phyloP scores from a whole-genome alignment of 2,113 vertebrate genomes.

The Lepisosteus oculatus region DNA sequence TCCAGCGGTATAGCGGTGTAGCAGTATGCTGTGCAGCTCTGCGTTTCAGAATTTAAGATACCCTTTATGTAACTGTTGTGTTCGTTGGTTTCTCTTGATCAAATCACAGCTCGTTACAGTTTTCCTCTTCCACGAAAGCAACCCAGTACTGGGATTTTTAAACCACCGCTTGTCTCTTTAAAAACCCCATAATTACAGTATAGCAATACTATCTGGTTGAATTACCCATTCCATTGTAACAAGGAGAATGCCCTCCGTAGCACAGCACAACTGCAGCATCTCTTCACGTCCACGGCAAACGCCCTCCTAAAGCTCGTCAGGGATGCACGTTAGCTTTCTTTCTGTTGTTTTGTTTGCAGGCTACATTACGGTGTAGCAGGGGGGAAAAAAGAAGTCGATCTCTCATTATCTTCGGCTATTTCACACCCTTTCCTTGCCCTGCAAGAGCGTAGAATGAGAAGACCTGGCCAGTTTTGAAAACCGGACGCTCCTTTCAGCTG shows the following conservation, averaged over 20 bases:
- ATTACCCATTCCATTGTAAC: constrained; percentile 64
- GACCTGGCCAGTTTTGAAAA: constrained; percentile 45
- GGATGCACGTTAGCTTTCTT: constrained; percentile 62
- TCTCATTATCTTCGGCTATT: background rate
- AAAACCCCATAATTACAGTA: constrained; percentile 38
- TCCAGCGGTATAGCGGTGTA: background rate
- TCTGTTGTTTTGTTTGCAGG: constrained; percentile 40
- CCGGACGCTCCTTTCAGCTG: constrained; percentile 23
- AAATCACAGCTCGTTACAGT: constrained; percentile 31
- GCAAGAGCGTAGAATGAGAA: constrained; percentile 22
- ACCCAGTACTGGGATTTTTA: constrained; percentile 32
- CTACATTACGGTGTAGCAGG: constrained; percentile 46
- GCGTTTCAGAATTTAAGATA: constrained; percentile 32
- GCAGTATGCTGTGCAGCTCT: constrained; percentile 18
- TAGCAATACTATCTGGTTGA: constrained; percentile 43
- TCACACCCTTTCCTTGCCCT: constrained; percentile 41
- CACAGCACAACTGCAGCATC: constrained; percentile 63
- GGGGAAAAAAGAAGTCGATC: constrained; percentile 37
- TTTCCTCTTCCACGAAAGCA: constrained; percentile 46
- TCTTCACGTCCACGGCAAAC: constrained; percentile 70
- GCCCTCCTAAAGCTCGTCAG: constrained; percentile 62
- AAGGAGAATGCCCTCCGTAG: constrained; percentile 50
- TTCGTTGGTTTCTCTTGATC: constrained; percentile 30
- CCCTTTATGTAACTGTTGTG: constrained; percentile 34
- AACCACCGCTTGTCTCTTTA: constrained; percentile 36